Evolutionary conservation across 2,113 vertebrate species (phyloP), one percentile per base, ranked within the genome.

Genomic region (Leucopternis melanops): DNA sequence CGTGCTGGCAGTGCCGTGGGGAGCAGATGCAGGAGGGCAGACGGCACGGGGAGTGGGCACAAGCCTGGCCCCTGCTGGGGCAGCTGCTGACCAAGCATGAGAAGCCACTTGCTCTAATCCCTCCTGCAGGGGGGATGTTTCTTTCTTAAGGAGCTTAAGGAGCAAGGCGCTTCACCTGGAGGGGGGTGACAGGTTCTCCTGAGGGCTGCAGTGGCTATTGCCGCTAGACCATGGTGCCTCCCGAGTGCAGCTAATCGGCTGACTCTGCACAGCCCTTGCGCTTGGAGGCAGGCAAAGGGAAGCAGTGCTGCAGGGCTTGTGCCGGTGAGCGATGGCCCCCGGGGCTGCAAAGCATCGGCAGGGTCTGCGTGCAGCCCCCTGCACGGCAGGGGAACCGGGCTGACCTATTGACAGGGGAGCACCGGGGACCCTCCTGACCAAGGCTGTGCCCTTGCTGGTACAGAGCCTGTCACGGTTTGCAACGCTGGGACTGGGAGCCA

Each of bases 1-100:
- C 2, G 0, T 0, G 0, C 13, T 11, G 52, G 52, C 59, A 20
- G 69, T 0, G 27, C 23, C 0, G 1, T 6, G 54, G 54, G 61
- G 52, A 83, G 55, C 72, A 42, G 88, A 6, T 3, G 20, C 20
- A 5, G 38, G 54, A 73, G 74, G 77, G 63, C 19, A 14, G 86
- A 44, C 31, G 45, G 29, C 11, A 0, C 3, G 0, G 0, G 44
- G 32, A 78, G 44, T 3, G 0, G 57, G 69, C 1, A 4, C 0
- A 13, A 72, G 67, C 36, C n/a, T 10, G 16, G 50, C 3, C 13
- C 40, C 8, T 5, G 20, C 84, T 20, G 62, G 67, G 66, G 6
- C 70, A 21, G 52, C 50, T 2, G 10, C 91, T 57, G 45, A 15
- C 26, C 22, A 5, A 25, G 52, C 49, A 4, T 1, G 42, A 10